Percentiles rank a stretch among this genome's conserved stretches.
Evolutionary conservation across 1,140 invertebrate species (phyloP).

Genomic region (Varroa destructor): DNA sequence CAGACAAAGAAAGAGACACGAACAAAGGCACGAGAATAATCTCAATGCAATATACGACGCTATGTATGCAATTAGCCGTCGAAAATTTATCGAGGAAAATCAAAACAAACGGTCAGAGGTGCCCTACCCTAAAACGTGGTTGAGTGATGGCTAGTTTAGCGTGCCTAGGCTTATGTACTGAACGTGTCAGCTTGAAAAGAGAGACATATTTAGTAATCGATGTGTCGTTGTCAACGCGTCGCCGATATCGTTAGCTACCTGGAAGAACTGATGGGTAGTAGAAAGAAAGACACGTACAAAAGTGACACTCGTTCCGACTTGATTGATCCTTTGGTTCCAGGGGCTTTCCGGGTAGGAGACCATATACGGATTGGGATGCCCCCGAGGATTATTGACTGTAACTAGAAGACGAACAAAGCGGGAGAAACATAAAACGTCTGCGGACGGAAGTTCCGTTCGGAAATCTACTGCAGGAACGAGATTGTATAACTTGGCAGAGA

Average conservation of each 20-base stretch:
- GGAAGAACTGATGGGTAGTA: not conserved
- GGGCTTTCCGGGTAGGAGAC: slow-evolving; percentile 5
- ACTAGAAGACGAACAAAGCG: no score
- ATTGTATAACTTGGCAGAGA: no score
- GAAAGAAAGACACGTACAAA: not conserved
- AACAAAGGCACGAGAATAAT: not conserved
- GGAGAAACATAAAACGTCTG: no score
- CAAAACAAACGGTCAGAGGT: not conserved
- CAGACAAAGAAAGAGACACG: not conserved
- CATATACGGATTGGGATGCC: slow-evolving; percentile 22
- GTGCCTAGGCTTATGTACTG: not conserved
- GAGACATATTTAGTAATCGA: not conserved
- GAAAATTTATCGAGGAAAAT: not conserved
- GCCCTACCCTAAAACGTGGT: not conserved
- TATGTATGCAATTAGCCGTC: not conserved
- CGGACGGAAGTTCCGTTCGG: no score
- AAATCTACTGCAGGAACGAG: no score
- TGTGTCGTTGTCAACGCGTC: not conserved
- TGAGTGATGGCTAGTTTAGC: not conserved
- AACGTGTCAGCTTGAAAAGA: not conserved
- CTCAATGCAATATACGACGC: not conserved
- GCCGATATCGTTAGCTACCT: not conserved
- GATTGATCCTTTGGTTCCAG: not conserved
- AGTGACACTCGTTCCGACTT: not conserved
- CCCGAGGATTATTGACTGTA: slow-evolving; percentile 10